phyloP scores from a whole-genome alignment of 2,797 vertebrate genomes.

The Dipus sagitta region DNA sequence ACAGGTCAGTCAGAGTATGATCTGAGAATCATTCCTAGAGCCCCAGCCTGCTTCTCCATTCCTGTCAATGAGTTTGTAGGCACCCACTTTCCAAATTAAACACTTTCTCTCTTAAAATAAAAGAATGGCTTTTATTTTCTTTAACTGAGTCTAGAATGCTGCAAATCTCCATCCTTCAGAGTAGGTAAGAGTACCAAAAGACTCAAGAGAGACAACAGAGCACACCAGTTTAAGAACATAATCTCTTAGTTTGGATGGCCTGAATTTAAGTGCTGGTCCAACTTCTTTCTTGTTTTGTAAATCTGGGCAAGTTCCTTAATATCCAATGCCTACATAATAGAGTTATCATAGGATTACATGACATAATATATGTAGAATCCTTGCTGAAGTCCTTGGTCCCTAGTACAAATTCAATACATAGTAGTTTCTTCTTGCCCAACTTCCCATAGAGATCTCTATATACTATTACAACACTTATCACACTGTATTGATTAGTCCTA shows the following conservation, averaged over 20 bases:
- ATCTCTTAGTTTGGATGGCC: slow-evolving; percentile 55
- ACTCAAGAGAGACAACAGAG: neutral
- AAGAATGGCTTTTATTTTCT: slow-evolving; percentile 59
- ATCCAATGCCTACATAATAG: slow-evolving; percentile 21
- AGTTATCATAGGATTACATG: slow-evolving; percentile 54
- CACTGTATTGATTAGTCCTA: neutral
- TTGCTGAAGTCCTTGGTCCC: neutral
- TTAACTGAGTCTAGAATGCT: neutral
- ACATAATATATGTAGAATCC: slow-evolving; percentile 44
- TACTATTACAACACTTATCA: neutral
- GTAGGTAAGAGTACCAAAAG: neutral
- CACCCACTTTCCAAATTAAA: neutral
- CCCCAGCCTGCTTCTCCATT: neutral
- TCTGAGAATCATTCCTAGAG: neutral
- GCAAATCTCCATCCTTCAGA: neutral
- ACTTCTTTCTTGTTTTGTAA: slow-evolving; percentile 34
- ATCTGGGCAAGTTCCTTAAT: slow-evolving; percentile 50
- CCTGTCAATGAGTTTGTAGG: neutral
- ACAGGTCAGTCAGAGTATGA: neutral
- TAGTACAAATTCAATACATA: neutral
- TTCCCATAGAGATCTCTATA: neutral
- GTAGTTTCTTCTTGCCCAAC: slow-evolving; percentile 24
- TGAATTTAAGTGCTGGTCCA: slow-evolving; percentile 35
- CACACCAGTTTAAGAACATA: slow-evolving; percentile 56
- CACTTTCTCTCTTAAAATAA: slow-evolving; percentile 8